Conservation (phyloP, 1,140 invertebrate species). For the Bemisia tabaci region DNA sequence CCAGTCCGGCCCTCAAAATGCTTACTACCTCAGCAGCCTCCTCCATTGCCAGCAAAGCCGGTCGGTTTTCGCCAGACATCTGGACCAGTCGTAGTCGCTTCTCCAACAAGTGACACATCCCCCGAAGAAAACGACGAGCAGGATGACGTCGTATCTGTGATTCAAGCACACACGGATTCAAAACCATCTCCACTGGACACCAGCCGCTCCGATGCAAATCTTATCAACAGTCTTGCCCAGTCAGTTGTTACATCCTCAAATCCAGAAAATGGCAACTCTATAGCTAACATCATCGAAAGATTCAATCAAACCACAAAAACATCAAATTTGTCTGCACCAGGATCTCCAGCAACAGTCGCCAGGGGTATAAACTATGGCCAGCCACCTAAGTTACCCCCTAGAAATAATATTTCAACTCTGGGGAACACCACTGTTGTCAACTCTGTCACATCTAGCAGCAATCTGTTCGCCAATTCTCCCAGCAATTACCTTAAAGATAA, state of each 20-base stretch:
- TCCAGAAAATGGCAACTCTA: background rate
- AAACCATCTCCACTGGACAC: background rate
- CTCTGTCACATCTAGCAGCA: background rate
- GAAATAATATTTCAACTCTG: slow-evolving; percentile 1
- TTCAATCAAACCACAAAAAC: background rate
- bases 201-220: background rate
- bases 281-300: background rate
- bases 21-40: slow-evolving; percentile 17
- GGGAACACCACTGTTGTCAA: slow-evolving; percentile 4
- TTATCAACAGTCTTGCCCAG: background rate
- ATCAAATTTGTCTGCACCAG: background rate
- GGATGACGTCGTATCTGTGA: background rate
- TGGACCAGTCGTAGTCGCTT: slow-evolving; percentile 19
- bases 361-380: background rate
- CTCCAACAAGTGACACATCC: slow-evolving; percentile 21
- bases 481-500: background rate
- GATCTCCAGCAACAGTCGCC: background rate
- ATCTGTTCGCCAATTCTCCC: background rate
- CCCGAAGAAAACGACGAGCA: slow-evolving; percentile 14
- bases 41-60: slow-evolving; percentile 19
- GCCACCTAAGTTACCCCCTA: background rate
- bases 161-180: background rate
- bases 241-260: background rate
- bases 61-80: slow-evolving; percentile 12
- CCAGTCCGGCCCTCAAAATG: slow-evolving; percentile 18